Evolutionary conservation across 2,888 invertebrate genomes (phyloP), one percentile per base, ranked within the genome.

Genomic region (Melanargia galathea): DNA sequence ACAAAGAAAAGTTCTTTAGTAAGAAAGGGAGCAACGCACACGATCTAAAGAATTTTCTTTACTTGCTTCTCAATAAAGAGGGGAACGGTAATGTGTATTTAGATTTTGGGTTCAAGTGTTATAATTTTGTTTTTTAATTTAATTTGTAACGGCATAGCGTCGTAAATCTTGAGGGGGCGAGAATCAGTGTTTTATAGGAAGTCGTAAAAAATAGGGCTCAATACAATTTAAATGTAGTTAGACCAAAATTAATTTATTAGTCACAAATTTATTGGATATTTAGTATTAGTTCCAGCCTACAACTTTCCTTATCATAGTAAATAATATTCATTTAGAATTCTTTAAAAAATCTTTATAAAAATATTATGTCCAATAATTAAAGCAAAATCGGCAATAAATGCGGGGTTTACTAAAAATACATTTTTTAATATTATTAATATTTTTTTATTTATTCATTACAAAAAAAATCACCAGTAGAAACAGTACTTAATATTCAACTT

Each of bases 91-190:
- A 90, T 90, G 90, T 84, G 81, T 87, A 91, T 92, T 92, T 90
- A 91, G 92, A 92, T 91, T 89, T 60, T 87, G 80, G 84, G 84
- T 84, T 89, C 85, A 83, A 91, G 87, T 87, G 86, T 86, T 87
- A 90, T 91, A 90, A 90, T 87, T 92, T 82, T 80, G 78, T 86
- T 90, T 90, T 91, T 90, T 90, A 90, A 91, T 91, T 92, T 91
- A 91, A 90, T 92, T 90, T 89, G 81, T 87, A 87, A 48, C 18
- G n/a, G 58, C 40, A 86, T 85, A 77, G 73, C 70, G 73, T 78
- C 77, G 75, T 86, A 84, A 84, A 82, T 85, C 81, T 76, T 63
- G 51, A 70, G 73, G 84, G 83, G 86, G 7, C 77, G 80, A 78
- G 77, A 70, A 71, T 70, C 62, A 65, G 76, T 75, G 33, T 38